A percentile compares a stretch with the other conserved stretches of the same genome.
Conservation (phyloP, 2,797 vertebrate species). For the Bovichtus variegatus region DNA sequence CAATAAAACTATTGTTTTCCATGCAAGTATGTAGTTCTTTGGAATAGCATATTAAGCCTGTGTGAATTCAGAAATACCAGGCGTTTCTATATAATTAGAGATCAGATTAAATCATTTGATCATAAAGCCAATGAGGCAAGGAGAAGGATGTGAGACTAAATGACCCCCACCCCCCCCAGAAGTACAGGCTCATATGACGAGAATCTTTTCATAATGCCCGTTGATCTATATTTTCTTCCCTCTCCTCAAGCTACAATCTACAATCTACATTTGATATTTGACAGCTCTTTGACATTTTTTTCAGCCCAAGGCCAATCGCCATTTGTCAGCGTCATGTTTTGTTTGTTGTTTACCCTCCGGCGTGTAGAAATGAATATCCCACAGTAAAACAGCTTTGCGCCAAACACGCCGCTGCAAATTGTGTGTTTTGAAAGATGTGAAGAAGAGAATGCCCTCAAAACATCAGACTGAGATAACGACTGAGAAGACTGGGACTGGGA, state of each 20-base stretch:
- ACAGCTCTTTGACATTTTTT: conserved; percentile 7
- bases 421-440: conserved; percentile 40
- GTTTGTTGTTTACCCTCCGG: conserved; percentile 2
- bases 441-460: conserved; percentile 30
- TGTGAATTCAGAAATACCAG: not conserved
- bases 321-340: conserved; percentile 28
- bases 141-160: not conserved
- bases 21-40: not conserved
- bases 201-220: conserved; percentile 16
- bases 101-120: not conserved
- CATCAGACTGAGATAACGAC: conserved; percentile 45
- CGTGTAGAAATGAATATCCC: conserved; percentile 21
- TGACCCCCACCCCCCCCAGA: conserved; percentile 5
- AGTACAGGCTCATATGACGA: not conserved
- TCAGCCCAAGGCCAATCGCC: conserved; percentile 14
- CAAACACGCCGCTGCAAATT: conserved; percentile 14
- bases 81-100: conserved; percentile 1
- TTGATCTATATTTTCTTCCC: conserved; percentile 21
- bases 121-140: not conserved
- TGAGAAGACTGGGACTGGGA: conserved; percentile 32
- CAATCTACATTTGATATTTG: conserved; percentile 33
- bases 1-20: not conserved
- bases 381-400: not conserved
- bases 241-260: conserved; percentile 16
- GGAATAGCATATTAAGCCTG: not conserved